These are phyloP conservation scores for Manis javanica DNA, from an alignment of 2,797 vertebrate species.

Conservation along the genomic window DNA sequence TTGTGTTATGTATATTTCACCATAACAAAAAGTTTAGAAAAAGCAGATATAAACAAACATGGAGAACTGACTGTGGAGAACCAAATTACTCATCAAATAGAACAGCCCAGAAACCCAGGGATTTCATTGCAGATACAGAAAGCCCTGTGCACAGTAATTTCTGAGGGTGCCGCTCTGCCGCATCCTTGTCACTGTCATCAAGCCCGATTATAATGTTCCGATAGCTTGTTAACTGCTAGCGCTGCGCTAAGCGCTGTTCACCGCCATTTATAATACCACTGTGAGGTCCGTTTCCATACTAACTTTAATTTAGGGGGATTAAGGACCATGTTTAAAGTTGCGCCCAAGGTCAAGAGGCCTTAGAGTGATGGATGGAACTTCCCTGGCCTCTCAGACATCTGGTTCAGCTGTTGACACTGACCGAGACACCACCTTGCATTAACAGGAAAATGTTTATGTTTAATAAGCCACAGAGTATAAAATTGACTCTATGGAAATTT, in stretches of 20 bases:
- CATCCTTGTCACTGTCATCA: not conserved
- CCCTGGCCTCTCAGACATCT: not conserved
- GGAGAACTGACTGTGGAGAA: not conserved
- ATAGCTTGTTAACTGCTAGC: not conserved
- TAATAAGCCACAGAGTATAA: not conserved
- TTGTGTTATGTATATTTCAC: not conserved
- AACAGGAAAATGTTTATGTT: not conserved
- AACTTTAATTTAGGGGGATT: not conserved
- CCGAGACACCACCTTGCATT: not conserved
- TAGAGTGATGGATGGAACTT: not conserved
- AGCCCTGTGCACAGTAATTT: not conserved
- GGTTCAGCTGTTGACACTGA: not conserved
- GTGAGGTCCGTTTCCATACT: not conserved
- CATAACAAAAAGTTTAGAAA: not conserved
- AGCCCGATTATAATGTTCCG: rapidly evolving
- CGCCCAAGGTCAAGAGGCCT: not conserved
- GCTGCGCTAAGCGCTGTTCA: not conserved
- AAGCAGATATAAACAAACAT: not conserved
- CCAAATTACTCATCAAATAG: not conserved
- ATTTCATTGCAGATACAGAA: not conserved
- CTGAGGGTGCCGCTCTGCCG: not conserved
- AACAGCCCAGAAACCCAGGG: not conserved
- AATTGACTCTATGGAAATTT: not conserved
- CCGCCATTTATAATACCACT: not conserved
- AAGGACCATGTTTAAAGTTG: not conserved